Conservation (phyloP, 2,888 invertebrate species). For the Acronicta aceris region DNA sequence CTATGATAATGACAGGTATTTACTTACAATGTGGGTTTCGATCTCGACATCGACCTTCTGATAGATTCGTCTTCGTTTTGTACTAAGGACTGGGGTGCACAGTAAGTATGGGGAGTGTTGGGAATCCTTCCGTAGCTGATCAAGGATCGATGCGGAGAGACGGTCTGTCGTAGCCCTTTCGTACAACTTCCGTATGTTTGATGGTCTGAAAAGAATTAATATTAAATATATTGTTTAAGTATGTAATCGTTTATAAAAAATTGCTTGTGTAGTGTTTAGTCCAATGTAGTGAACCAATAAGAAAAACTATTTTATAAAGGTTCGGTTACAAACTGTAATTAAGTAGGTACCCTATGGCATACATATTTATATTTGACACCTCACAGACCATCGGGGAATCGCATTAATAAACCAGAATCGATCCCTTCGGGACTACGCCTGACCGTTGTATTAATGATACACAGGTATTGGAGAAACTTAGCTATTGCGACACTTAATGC, state of each 20-base stretch:
- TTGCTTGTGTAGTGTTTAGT: no score
- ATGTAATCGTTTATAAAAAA: background rate
- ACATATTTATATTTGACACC: no score
- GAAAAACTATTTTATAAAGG: no score
- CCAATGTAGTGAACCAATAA: no score
- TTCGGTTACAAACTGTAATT: no score
- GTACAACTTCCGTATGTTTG: slow-evolving; percentile 93
- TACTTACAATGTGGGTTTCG: slow-evolving; percentile 95
- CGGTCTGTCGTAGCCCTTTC: slow-evolving; percentile 93
- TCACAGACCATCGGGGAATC: slow-evolving; percentile 26
- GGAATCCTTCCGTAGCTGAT: slow-evolving; percentile 90
- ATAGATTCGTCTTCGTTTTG: slow-evolving; percentile 91
- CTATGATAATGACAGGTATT: slow-evolving; percentile 18
- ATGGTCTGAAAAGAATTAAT: slow-evolving; percentile 87
- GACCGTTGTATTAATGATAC: slow-evolving; percentile 25
- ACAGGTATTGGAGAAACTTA: slow-evolving; percentile 30
- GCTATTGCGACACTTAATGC: slow-evolving; percentile 31
- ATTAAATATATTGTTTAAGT: background rate
- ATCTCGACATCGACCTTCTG: slow-evolving; percentile 94
- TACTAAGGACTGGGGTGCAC: slow-evolving; percentile 94
- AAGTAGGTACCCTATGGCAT: no score
- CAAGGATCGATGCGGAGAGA: slow-evolving; percentile 90
- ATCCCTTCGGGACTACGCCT: slow-evolving; percentile 21
- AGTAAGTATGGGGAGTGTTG: slow-evolving; percentile 92
- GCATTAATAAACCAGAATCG: slow-evolving; percentile 26